phyloP scores from a whole-genome alignment of 2,888 invertebrate species.

The Synergus itoensis region DNA sequence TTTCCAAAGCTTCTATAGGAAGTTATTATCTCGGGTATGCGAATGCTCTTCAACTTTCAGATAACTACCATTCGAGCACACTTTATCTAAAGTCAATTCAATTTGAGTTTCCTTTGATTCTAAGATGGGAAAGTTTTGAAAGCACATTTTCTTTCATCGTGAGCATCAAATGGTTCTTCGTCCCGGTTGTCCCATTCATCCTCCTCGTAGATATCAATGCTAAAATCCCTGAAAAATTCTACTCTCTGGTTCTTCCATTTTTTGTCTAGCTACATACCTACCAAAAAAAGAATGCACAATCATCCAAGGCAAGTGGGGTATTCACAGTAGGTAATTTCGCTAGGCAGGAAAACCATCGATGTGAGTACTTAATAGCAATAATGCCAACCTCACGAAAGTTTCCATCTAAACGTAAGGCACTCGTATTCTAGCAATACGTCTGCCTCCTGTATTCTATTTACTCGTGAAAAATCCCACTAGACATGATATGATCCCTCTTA shows the following conservation, averaged over 20 bases:
- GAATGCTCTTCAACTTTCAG: constrained; percentile 11
- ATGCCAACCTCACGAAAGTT: constrained; percentile 33
- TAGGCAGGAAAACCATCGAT: not conserved
- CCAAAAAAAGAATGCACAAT: not conserved
- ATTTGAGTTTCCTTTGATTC: constrained; percentile 1
- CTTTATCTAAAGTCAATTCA: constrained; percentile 7
- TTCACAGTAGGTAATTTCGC: constrained; percentile 25
- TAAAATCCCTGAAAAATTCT: not conserved
- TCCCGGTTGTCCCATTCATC: not conserved
- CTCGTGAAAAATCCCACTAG: constrained; percentile 64
- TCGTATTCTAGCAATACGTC: constrained; percentile 64
- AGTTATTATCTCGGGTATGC: constrained; percentile 11
- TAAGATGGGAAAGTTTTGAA: not conserved
- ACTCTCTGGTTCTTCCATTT: constrained; percentile 18
- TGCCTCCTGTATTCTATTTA: constrained; percentile 63
- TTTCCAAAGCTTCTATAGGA: not conserved
- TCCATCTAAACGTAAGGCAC: constrained; percentile 25
- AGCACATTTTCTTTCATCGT: not conserved
- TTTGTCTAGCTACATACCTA: not conserved
- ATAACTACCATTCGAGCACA: not conserved
- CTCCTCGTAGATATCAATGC: constrained; percentile 1
- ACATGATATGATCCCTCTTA: constrained; percentile 66
- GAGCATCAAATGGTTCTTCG: not conserved
- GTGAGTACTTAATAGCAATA: constrained; percentile 10
- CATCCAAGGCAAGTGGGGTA: constrained; percentile 28